Conservation (phyloP, 2,797 vertebrate species). For the Ctenosaura bakeri region DNA sequence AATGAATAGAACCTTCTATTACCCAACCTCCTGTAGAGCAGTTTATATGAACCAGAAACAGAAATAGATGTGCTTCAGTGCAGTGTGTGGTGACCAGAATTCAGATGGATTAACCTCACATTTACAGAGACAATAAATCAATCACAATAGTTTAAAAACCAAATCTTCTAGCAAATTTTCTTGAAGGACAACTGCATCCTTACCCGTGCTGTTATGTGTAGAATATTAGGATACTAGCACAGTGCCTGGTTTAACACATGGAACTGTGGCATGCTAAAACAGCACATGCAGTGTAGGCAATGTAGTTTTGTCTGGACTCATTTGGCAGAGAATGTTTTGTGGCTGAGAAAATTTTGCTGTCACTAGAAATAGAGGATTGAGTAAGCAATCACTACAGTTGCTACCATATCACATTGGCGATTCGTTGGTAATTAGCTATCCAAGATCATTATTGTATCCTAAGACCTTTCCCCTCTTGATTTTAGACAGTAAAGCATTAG, state of each 20-base stretch:
- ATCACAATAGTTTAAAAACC: background rate
- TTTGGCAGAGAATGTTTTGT: too few species aligned
- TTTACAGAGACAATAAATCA: too few species aligned
- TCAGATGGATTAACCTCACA: background rate
- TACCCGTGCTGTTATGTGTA: background rate
- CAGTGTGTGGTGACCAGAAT: background rate
- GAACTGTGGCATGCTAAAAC: too few species aligned
- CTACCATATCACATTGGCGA: background rate
- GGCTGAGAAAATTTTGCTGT: background rate
- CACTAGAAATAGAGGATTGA: background rate
- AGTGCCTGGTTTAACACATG: background rate
- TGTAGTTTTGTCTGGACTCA: background rate
- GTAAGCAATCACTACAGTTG: background rate
- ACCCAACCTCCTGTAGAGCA: background rate
- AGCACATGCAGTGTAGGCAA: background rate
- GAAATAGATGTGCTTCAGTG: background rate
- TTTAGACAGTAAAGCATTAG: background rate
- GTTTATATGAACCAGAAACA: background rate
- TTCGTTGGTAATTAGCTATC: background rate
- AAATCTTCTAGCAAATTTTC: background rate
- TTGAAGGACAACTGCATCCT: background rate
- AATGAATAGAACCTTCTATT: background rate
- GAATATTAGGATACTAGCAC: background rate
- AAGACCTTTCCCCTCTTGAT: background rate
- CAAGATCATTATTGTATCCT: background rate